phyloP scores from a whole-genome alignment of 2,113 vertebrate genomes.

The Corythornis cristatus region DNA sequence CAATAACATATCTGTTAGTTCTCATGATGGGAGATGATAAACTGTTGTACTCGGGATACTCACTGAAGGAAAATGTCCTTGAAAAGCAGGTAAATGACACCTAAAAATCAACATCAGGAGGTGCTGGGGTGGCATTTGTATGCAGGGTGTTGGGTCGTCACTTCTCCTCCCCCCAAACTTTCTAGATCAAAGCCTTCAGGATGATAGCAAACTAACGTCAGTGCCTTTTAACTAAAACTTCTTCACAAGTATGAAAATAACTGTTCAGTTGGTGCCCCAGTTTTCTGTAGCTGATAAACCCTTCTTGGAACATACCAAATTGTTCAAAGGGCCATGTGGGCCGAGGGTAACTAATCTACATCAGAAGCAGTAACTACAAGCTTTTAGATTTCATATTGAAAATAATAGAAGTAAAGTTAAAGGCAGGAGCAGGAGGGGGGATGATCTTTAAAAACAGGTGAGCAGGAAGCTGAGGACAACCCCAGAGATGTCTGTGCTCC shows the following conservation, averaged over 20 bases:
- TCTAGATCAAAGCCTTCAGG: background rate
- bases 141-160: background rate
- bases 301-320: accelerated
- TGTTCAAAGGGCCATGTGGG: background rate
- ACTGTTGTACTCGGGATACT: background rate
- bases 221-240: background rate
- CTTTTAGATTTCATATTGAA: background rate
- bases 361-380: background rate
- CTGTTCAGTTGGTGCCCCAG: background rate
- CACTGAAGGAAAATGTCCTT: background rate
- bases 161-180: background rate
- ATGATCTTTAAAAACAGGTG: background rate
- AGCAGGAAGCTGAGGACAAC: background rate
- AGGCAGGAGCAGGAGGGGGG: background rate
- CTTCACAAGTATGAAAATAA: background rate
- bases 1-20: background rate
- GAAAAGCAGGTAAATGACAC: background rate
- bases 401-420: background rate
- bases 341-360: background rate
- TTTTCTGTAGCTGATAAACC: background rate
- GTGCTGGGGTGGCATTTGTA: background rate
- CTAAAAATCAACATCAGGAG: background rate
- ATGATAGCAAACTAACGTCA: background rate
- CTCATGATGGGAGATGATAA: background rate
- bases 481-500: background rate